These are phyloP conservation scores for Agriotes lineatus DNA, from an alignment of 2,888 invertebrate genomes.

Conservation along the genomic window DNA sequence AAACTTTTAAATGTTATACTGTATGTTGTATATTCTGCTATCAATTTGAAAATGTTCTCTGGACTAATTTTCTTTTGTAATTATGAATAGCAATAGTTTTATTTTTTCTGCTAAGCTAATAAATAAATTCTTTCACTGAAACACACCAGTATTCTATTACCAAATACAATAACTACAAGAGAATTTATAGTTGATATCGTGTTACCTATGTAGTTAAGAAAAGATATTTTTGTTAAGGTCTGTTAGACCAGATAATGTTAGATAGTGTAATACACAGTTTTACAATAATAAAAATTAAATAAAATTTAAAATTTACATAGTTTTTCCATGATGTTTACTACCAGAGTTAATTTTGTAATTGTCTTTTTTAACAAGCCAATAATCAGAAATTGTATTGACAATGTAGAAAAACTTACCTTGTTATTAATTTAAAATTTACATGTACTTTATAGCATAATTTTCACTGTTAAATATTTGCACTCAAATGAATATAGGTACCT, in stretches of 20 bases:
- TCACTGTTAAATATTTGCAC: conserved; percentile 17
- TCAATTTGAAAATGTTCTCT: conserved; percentile 9
- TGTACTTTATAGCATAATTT: conserved; percentile 13
- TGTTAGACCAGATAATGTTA: conserved; percentile 24
- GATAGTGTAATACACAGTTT: conserved; percentile 9
- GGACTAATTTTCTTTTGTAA: neutral
- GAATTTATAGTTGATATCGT: conserved; percentile 30
- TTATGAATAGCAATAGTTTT: conserved; percentile 2
- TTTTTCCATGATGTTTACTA: too few relatives aligned
- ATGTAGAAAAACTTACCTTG: neutral
- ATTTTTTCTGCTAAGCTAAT: conserved; percentile 1
- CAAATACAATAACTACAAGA: conserved; percentile 38
- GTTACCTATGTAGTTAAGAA: conserved; percentile 31
- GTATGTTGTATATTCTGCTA: conserved; percentile 34
- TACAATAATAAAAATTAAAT: conserved; percentile 1
- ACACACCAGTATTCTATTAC: conserved; percentile 37
- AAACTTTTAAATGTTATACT: conserved; percentile 37
- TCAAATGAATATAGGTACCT: neutral
- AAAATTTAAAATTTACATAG: neutral
- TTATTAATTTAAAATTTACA: conserved; percentile 10
- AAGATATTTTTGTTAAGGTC: conserved; percentile 32
- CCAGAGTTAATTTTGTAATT: too few relatives aligned
- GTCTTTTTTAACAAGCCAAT: neutral
- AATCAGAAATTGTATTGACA: neutral
- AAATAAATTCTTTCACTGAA: conserved; percentile 14